A percentile compares a stretch with the other conserved stretches of the same genome.
These are phyloP conservation scores for Pangasianodon gigas DNA, from an alignment of 2,113 vertebrate species.

Conservation along the genomic window DNA sequence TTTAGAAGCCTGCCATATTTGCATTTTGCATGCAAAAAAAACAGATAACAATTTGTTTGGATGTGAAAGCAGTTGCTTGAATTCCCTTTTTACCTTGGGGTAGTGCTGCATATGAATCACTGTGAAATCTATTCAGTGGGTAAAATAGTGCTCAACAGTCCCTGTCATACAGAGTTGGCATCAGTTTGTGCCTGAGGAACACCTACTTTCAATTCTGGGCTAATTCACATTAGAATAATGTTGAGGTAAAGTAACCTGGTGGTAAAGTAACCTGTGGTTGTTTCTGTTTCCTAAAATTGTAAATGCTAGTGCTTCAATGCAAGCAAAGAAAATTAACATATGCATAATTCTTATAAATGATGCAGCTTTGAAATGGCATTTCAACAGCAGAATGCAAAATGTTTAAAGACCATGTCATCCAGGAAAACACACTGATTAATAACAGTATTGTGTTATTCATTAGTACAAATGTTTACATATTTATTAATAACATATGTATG, in stretches of 20 bases:
- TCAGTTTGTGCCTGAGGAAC: constrained; percentile 44
- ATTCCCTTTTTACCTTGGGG: constrained; percentile 44
- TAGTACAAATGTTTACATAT: background rate
- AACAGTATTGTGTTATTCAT: background rate
- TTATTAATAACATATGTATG: background rate
- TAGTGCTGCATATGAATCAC: constrained; percentile 38
- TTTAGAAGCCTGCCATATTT: constrained; percentile 45
- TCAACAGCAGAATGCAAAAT: background rate
- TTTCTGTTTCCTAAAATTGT: background rate
- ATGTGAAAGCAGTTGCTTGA: constrained; percentile 40
- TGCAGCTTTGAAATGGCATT: background rate
- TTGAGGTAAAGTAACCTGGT: constrained; percentile 35
- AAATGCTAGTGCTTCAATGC: background rate
- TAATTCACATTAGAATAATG: constrained; percentile 44
- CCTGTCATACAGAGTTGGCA: constrained; percentile 42
- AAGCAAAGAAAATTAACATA: background rate
- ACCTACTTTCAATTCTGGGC: constrained; percentile 35
- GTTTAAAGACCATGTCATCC: background rate
- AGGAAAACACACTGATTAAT: background rate
- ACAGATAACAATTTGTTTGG: constrained; percentile 39
- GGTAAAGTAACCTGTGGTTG: background rate
- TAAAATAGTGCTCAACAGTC: constrained; percentile 44
- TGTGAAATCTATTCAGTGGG: constrained; percentile 34
- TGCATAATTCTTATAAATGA: background rate
- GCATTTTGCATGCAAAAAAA: constrained; percentile 41